phyloP scores from a whole-genome alignment of 2,888 invertebrate species.

The Argyresthia goedartella region DNA sequence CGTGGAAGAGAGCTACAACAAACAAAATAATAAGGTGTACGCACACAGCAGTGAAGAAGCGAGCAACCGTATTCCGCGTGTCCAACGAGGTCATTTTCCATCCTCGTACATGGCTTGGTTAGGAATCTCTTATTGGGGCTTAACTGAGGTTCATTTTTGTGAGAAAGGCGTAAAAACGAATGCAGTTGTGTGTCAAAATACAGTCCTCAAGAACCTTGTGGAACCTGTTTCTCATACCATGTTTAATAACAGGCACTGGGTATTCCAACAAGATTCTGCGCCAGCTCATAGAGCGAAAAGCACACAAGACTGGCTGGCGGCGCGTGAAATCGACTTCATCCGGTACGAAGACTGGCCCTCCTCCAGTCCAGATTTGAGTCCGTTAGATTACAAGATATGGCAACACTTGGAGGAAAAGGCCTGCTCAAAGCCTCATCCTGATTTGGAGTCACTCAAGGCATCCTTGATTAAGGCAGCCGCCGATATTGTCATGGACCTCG shows the following conservation, averaged over 20 bases:
- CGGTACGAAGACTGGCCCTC: background rate
- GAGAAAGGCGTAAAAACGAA: background rate
- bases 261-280: background rate
- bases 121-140: background rate
- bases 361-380: conserved; percentile 3
- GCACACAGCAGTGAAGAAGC: background rate
- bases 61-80: background rate
- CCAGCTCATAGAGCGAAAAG: background rate
- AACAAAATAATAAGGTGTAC: too few species aligned
- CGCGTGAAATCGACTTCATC: conserved; percentile 3
- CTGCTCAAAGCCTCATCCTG: background rate
- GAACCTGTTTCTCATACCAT: background rate
- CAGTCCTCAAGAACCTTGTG: background rate
- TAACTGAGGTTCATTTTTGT: background rate
- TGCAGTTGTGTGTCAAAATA: background rate
- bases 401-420: background rate
- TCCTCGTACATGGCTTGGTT: background rate
- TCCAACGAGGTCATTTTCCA: background rate
- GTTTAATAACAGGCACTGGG: background rate
- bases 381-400: background rate
- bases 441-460: background rate
- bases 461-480: background rate
- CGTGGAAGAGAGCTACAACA: too few species aligned
- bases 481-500: background rate
- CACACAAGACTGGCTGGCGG: background rate